Evolutionary conservation across 2,113 vertebrate genomes (phyloP).

Genomic region (Canis aureus): DNA sequence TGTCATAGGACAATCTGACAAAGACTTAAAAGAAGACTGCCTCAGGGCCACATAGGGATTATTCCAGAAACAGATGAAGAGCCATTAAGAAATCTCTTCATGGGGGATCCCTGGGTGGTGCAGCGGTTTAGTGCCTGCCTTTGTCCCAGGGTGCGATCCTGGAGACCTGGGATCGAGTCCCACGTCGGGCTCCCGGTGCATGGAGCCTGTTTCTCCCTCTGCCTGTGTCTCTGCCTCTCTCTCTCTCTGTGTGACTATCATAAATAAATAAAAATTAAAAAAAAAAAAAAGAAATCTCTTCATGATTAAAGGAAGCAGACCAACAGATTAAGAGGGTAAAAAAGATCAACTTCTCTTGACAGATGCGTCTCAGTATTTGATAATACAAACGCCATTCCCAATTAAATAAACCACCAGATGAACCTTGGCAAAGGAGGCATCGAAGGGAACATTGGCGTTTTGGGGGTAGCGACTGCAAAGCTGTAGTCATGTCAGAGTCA

Average conservation of each 20-base stretch:
- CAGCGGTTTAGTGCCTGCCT: too few species aligned
- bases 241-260: too few species aligned
- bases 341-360: not conserved
- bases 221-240: too few species aligned
- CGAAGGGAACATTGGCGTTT: not conserved
- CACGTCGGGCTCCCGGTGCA: too few species aligned
- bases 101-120: too few species aligned
- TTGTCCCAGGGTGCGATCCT: too few species aligned
- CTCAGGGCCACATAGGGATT: not conserved
- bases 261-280: too few species aligned
- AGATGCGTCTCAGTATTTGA: not conserved
- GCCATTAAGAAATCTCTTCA: not conserved
- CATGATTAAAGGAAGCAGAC: not conserved
- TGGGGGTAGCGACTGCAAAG: not conserved
- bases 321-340: not conserved
- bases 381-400: not conserved
- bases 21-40: not conserved
- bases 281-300: not conserved
- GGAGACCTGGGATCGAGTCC: too few species aligned
- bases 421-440: not conserved
- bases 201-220: too few species aligned
- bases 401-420: not conserved
- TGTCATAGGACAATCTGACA: not conserved
- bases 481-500: rapidly evolving
- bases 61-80: not conserved